Evolutionary conservation across 2,797 vertebrate genomes (phyloP), one percentile per base, ranked within the genome.

Genomic region (Halcyon leucocephala): DNA sequence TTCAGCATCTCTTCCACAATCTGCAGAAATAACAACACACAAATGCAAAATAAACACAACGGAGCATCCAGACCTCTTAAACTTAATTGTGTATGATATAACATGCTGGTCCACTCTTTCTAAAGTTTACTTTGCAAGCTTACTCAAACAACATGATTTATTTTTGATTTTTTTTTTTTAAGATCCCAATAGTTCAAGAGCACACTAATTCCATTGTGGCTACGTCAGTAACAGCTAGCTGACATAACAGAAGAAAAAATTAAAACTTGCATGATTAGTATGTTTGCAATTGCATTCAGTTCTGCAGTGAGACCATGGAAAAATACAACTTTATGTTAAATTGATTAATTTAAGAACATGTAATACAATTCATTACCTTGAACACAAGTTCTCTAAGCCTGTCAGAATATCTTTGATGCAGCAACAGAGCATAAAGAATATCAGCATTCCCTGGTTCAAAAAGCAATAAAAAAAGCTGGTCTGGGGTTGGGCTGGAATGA

Each of bases 1-100:
- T 98, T 99, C 94, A 99, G 93, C 99, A 99, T 99, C 55, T 99
- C 98, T 94, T 99, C 99, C 86, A 99, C 98, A 58, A 99, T 97
- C 99, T 99, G 95, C 13, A 64, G 73, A 31, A 42, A 82, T 82
- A 89, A 26, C 48, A 9, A 41, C 24, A 80, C 69, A 82, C 41
- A 93, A 77, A 71, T 2, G 3, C 14, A 88, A 94, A 84, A 18
- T 28, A 49, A 76, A 65, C n/a, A 61, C 8, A 78, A 61, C 17
- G 28, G 35, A 88, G 10, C 8, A 74, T 22, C 33, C 11, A 61
- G 12, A 74, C 10, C 10, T 54, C 49, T 86, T 71, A 61, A 58
- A 62, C 14, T 28, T 76, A 14, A 67, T 7, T 26, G 29, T n/a
- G 6, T 44, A 31, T 21, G 18, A 71, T 13, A 20, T 3, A 74